Conservation (phyloP, 2,113 vertebrate genomes). For the Terrapene triunguis region DNA sequence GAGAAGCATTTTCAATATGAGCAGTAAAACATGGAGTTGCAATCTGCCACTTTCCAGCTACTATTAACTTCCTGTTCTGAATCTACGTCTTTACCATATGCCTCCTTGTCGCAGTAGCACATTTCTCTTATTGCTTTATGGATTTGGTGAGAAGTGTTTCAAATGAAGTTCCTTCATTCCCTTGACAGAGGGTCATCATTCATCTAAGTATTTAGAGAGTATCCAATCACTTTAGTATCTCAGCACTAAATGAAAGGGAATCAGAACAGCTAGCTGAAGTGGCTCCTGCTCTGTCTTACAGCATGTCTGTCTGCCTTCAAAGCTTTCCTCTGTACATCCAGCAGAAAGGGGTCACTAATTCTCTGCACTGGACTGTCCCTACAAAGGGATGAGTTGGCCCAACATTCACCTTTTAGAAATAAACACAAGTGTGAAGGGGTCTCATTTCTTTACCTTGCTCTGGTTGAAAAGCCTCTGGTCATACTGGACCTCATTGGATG, state of each 20-base stretch:
- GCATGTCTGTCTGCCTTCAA: background rate
- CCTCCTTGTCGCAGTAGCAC: background rate
- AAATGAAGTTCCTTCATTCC: background rate
- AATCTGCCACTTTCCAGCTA: background rate
- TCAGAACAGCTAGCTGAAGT: background rate
- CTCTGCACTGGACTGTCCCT: background rate
- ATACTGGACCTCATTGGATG: slow-evolving; percentile 91
- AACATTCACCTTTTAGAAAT: background rate
- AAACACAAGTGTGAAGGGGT: background rate
- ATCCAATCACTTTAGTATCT: background rate
- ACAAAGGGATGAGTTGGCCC: background rate
- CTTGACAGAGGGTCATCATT: background rate
- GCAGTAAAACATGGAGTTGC: background rate
- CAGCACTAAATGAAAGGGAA: background rate
- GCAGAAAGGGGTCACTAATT: background rate
- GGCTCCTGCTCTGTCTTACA: background rate
- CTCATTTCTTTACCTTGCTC: slow-evolving; percentile 85
- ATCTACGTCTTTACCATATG: slow-evolving; percentile 17
- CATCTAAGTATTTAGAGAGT: background rate
- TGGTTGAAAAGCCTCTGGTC: slow-evolving; percentile 98
- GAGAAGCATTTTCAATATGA: slow-evolving; percentile 18
- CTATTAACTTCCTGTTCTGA: background rate
- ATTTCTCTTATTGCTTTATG: slow-evolving; percentile 8
- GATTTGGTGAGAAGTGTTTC: background rate
- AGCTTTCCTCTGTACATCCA: background rate